Evolutionary conservation across 2,113 vertebrate species (phyloP).

Genomic region (Semicossyphus pulcher): DNA sequence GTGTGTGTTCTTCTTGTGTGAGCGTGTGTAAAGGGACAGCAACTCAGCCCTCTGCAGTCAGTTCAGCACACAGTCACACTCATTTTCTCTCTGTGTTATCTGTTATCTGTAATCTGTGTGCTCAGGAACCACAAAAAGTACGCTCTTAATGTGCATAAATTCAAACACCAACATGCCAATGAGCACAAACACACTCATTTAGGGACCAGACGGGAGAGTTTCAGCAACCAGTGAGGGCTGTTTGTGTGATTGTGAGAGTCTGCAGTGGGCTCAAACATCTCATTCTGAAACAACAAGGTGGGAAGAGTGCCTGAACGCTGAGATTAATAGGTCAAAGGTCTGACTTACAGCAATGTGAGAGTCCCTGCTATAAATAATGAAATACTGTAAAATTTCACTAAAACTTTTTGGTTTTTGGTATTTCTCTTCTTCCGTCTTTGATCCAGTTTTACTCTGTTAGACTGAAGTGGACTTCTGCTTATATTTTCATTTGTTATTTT

Average conservation of each 20-base stretch:
- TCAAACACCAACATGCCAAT: too few species aligned
- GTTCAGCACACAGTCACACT: background rate
- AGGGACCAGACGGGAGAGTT: background rate
- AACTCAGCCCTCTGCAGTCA: background rate
- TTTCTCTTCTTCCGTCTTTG: background rate
- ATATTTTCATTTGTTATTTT: too few species aligned
- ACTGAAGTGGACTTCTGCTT: background rate
- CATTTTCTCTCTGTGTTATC: constrained; percentile 28
- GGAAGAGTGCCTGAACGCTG: background rate
- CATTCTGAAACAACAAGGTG: background rate
- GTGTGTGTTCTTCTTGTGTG: constrained; percentile 37
- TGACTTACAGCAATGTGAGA: background rate
- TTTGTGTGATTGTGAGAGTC: constrained; percentile 4
- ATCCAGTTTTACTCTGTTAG: background rate
- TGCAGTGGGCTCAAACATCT: background rate
- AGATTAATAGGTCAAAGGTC: background rate
- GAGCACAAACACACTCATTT: background rate
- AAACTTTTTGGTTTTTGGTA: background rate
- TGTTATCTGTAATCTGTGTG: constrained; percentile 11
- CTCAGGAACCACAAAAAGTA: constrained; percentile 22
- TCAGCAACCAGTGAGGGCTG: background rate
- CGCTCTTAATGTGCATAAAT: background rate
- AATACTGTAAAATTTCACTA: background rate
- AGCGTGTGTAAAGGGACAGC: background rate
- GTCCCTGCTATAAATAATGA: background rate